These are phyloP conservation scores for Brachionus manjavacas DNA, from an alignment of 1,140 invertebrate species.

Conservation along the genomic window DNA sequence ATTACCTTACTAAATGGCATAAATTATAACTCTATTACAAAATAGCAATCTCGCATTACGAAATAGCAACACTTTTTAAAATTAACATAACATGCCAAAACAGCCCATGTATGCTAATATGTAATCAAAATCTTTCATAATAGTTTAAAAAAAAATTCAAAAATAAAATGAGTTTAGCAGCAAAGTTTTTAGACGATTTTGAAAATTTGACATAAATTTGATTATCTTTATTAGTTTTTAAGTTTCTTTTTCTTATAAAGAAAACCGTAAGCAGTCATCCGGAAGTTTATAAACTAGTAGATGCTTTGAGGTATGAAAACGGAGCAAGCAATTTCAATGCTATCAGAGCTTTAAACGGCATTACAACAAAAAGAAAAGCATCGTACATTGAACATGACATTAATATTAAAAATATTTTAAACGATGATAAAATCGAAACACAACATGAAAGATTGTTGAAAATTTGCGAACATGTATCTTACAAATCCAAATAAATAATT, in stretches of 20 bases:
- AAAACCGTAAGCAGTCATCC: not conserved
- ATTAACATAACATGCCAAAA: not conserved
- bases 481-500: not conserved
- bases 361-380: not conserved
- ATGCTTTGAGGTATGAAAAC: not conserved
- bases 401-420: not conserved
- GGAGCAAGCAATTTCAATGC: not conserved
- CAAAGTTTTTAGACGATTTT: not conserved
- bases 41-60: not conserved
- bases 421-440: not conserved
- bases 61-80: not conserved
- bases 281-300: not conserved
- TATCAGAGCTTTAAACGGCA: not conserved
- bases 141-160: not conserved
- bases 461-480: not conserved
- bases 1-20: not conserved
- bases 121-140: not conserved
- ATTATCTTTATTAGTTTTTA: not conserved
- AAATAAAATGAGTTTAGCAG: not conserved
- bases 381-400: not conserved
- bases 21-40: not conserved
- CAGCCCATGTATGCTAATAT: not conserved
- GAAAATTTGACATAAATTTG: not conserved
- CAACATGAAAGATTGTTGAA: not conserved
- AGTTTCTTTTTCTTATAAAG: not conserved